Evolutionary conservation across 53 echinoderm and acorn worm species (phyloP).

Genomic region (Actinopyga echinites): DNA sequence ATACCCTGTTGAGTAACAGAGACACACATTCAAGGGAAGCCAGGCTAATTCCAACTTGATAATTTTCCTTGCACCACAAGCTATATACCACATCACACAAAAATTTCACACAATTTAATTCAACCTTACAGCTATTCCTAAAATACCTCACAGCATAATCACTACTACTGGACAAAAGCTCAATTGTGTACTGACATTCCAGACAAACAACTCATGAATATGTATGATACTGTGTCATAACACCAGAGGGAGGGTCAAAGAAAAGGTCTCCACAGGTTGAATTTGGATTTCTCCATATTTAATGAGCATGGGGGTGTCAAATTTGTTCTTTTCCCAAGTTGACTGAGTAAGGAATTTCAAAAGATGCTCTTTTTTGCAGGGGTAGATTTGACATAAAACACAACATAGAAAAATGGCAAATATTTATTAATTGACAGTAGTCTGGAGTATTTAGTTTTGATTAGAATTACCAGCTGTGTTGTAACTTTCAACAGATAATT

Average conservation of each 20-base stretch:
- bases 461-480: too few relatives aligned
- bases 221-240: neutral
- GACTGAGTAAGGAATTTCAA: too few relatives aligned
- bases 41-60: too few relatives aligned
- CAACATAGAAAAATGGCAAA: constrained; percentile 21
- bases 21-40: too few relatives aligned
- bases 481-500: too few relatives aligned
- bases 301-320: constrained; percentile 1
- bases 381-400: constrained; percentile 4
- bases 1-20: too few relatives aligned
- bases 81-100: too few relatives aligned
- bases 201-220: constrained; percentile 5
- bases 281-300: constrained; percentile 6
- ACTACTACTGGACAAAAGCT: neutral
- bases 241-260: constrained; percentile 25
- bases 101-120: too few relatives aligned
- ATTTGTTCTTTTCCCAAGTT: neutral
- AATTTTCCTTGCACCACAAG: too few relatives aligned
- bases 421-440: constrained; percentile 20
- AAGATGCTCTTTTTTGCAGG: neutral
- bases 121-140: too few relatives aligned
- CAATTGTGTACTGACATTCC: constrained; percentile 19
- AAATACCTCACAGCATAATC: neutral
- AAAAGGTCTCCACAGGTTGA: neutral
- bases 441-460: neutral